Evolutionary conservation across 1,140 invertebrate species (phyloP), one percentile per base, ranked within the genome.

Genomic region (Penaeus japonicus): DNA sequence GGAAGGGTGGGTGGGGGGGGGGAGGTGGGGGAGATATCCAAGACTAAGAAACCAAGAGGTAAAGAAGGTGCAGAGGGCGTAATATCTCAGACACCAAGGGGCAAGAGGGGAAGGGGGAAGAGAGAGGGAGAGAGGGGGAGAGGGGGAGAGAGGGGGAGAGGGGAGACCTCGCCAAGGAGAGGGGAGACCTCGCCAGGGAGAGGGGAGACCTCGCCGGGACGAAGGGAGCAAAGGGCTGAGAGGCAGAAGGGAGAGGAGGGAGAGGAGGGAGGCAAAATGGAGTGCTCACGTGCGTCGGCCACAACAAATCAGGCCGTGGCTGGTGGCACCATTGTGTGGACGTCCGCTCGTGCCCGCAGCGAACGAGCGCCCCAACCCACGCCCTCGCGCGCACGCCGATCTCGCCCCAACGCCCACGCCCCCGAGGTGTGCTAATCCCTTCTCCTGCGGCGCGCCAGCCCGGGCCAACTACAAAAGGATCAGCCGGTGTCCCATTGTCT

Each of bases 391-490:
- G 75, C 86, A 82, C 39, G 62, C 59, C 47, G 75, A 30, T 75
- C 65, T 70, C 47, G 65, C 39, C 86, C 62, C 47, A 75, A 32
- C 65, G 30, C 12, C 24, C 4, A 27, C n/a, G 5, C 30, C 47
- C 20, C 62, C 10, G 35, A 88, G 47, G 65, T 62, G 30, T 35
- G 59, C 18, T 35, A 30, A 47, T 87, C 85, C 39, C 39, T 10
- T 0, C 39, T 10, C 39, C 39, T 47, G 5, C 39, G 39, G 20
- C 55, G 55, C 27, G 39, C 12, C 79, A 24, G 24, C 59, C 81
- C 79, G 75, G 78, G 86, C 62, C 78, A 87, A 87, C 86, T 88
- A 82, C 86, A 88, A 83, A 82, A 88, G 86, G 86, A 88, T 88
- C 86, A 83, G 79, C 62, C 78, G 62, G 82, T 57, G 86, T 54